Percentiles rank a stretch among this genome's conserved stretches.
Conservation (phyloP, 2,797 vertebrate genomes). For the Urophycis tenuis region DNA sequence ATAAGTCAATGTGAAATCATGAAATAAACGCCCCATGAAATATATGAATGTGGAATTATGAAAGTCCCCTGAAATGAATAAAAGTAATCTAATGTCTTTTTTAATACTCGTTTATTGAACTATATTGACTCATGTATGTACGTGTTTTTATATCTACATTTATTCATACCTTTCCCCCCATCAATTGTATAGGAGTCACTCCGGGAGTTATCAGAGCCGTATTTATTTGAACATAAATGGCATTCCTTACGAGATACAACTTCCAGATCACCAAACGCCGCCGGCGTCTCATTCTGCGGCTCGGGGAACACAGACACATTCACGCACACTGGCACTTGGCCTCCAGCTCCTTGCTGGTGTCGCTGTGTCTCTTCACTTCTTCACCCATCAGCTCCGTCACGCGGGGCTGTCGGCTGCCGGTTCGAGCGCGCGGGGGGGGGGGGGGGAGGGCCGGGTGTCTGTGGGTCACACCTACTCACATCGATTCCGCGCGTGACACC, state of each 20-base stretch:
- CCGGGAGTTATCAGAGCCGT: too few species aligned
- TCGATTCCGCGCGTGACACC: neutral
- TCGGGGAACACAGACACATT: constrained; percentile 24
- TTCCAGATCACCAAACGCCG: neutral
- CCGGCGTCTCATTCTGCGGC: neutral
- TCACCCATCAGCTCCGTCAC: constrained; percentile 1
- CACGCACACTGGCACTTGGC: constrained; percentile 10
- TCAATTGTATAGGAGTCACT: too few species aligned
- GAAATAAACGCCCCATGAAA: too few species aligned
- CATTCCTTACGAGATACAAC: neutral
- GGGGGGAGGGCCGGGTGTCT: neutral
- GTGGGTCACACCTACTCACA: neutral
- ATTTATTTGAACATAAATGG: neutral
- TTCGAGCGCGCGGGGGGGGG: too few species aligned
- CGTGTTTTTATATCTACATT: too few species aligned
- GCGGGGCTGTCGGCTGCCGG: neutral
- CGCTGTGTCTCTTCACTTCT: neutral
- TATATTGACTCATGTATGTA: too few species aligned
- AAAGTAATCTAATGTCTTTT: too few species aligned
- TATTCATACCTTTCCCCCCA: too few species aligned
- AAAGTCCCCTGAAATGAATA: too few species aligned
- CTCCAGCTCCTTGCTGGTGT: neutral
- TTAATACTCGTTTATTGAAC: too few species aligned
- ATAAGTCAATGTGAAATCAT: too few species aligned
- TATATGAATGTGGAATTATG: too few species aligned